phyloP scores from a whole-genome alignment of 2,888 invertebrate species.

The Carabus problematicus region DNA sequence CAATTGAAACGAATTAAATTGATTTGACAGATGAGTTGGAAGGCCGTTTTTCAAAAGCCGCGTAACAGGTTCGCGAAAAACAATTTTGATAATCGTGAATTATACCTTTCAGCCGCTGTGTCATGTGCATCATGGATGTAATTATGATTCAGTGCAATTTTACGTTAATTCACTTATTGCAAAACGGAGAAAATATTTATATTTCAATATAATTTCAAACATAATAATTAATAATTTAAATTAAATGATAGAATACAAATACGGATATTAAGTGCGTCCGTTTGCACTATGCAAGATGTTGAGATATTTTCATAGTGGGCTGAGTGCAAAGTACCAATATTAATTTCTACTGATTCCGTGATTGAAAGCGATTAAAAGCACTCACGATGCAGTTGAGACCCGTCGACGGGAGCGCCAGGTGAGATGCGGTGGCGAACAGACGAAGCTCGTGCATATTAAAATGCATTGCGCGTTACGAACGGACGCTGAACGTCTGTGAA shows the following conservation, averaged over 20 bases:
- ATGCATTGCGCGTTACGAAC: slow-evolving; percentile 5
- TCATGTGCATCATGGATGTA: no score
- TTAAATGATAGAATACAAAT: no score
- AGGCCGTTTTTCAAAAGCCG: slow-evolving; percentile 22
- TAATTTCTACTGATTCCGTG: slow-evolving; percentile 36
- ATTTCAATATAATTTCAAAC: no score
- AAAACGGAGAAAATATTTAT: no score
- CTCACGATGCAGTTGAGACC: not conserved
- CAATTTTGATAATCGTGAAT: slow-evolving; percentile 29
- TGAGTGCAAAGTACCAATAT: slow-evolving; percentile 24
- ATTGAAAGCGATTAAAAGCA: slow-evolving; percentile 36
- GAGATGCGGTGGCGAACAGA: slow-evolving; percentile 31
- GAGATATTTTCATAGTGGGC: not conserved
- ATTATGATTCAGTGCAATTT: no score
- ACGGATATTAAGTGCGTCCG: no score
- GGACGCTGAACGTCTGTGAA: slow-evolving; percentile 17
- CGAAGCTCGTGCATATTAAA: slow-evolving; percentile 25
- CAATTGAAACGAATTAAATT: slow-evolving; percentile 40
- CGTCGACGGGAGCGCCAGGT: slow-evolving; percentile 32
- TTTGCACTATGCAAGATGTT: no score
- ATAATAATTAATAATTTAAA: no score
- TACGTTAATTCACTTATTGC: no score
- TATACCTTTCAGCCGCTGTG: no score
- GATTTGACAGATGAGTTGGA: slow-evolving; percentile 41
- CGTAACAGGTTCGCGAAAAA: slow-evolving; percentile 40